Conservation (phyloP, 1,140 invertebrate genomes). For the Anoplophora glabripennis region DNA sequence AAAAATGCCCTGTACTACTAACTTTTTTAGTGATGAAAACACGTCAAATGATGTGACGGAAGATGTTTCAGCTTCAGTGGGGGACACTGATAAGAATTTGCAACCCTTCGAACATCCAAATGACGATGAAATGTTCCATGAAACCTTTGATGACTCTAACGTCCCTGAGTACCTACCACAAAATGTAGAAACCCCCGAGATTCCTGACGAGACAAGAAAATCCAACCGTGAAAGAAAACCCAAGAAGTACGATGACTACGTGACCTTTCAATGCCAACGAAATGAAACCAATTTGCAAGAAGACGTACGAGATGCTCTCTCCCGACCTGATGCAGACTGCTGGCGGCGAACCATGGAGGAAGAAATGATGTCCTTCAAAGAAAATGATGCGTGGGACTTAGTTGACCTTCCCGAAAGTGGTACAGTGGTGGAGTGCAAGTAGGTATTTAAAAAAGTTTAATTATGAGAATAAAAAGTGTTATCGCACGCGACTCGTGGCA, state of each 20-base stretch:
- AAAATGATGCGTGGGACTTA: conserved; percentile 46
- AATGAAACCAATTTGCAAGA: conserved; percentile 2
- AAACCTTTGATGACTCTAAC: conserved; percentile 1
- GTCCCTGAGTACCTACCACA: not conserved
- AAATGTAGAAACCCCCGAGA: not conserved
- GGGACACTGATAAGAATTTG: not conserved
- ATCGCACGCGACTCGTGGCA: conserved; percentile 41
- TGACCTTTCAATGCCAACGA: not conserved
- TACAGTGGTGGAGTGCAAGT: conserved; percentile 42
- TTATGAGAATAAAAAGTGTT: conserved; percentile 33
- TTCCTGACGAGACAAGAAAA: not conserved
- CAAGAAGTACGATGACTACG: not conserved
- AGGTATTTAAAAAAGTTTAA: conserved; percentile 48
- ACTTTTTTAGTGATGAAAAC: not conserved
- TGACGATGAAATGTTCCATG: not conserved
- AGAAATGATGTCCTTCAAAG: conserved; percentile 35
- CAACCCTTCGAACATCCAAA: not conserved
- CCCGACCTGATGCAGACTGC: conserved; percentile 21
- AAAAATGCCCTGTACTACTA: too few relatives aligned
- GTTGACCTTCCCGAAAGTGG: conserved; percentile 27
- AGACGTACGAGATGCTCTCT: conserved; percentile 24
- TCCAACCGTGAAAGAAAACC: not conserved
- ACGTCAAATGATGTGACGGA: not conserved
- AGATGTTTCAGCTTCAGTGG: conserved; percentile 1
- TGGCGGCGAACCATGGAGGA: conserved; percentile 30